Evolutionary conservation across 2,797 vertebrate genomes (phyloP).

Genomic region (Megalops cyprinoides): DNA sequence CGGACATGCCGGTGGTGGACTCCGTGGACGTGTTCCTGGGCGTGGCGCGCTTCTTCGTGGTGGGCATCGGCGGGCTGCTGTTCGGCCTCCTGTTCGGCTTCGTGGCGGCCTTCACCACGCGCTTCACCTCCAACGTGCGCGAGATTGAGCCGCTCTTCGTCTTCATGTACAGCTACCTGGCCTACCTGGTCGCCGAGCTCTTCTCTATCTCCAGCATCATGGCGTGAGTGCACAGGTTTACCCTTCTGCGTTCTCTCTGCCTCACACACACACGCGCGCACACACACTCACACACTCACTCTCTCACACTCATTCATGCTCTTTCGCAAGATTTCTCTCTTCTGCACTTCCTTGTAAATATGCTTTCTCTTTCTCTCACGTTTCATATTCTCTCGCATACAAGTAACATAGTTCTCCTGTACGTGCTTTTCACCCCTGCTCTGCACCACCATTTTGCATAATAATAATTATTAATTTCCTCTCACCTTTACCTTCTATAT

Average conservation of each 20-base stretch:
- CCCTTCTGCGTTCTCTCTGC: no score
- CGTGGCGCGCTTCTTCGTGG: constrained; percentile 87
- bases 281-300: neutral
- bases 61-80: constrained; percentile 87
- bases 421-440: no score
- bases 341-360: no score
- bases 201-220: constrained; percentile 95
- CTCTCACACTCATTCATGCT: neutral
- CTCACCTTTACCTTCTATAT: no score
- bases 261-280: neutral
- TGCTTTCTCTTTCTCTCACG: no score
- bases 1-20: constrained; percentile 86
- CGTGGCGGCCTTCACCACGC: constrained; percentile 91
- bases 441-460: no score
- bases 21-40: constrained; percentile 88
- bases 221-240: constrained; percentile 87
- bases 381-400: no score
- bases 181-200: constrained; percentile 93
- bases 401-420: no score
- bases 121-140: constrained; percentile 90
- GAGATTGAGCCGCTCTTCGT: constrained; percentile 97
- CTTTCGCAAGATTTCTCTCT: no score
- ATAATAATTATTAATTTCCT: no score
- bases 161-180: constrained; percentile 96
- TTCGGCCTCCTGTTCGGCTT: constrained; percentile 93